Evolutionary conservation across 2,113 vertebrate species (phyloP), one percentile per base, ranked within the genome.

Genomic region (Macrotis lagotis): DNA sequence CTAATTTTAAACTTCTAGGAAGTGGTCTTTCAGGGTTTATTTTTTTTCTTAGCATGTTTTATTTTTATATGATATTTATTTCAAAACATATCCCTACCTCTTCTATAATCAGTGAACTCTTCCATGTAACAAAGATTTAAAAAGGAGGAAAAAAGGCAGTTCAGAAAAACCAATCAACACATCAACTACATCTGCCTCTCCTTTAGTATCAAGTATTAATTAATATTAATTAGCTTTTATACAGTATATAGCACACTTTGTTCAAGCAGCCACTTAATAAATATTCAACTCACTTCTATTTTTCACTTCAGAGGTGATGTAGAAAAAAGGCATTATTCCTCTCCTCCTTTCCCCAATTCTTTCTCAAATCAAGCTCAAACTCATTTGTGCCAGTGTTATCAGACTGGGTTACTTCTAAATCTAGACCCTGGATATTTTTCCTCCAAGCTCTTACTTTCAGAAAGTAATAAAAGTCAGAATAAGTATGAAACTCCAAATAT

Each of bases 401-500:
- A 91, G 66, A 96, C 37, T 91, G 90, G 31, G 89, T 94, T 95
- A 95, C 92, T 91, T 96, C 83, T 94, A 50, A 55, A 94, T 96
- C 96, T 95, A 97, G 2, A 11, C 91, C 89, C 28, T 91, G 92
- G 83, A 50, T 96, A 91, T 93, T 96, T 97, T 93, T 96, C 91
- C 93, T 95, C 91, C 50, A 96, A 96, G 19, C 66, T 83, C 91
- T 96, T 94, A 74, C 95, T 19, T 44, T 96, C 94, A 95, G 90
- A 95, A 97, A 24, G 66, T 44, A 83, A 44, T 83, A 83, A 96
- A 96, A 96, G 88, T 47, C 51, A n/a, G n/a, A n/a, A n/a, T 97
- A 97, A 96, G 91, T 88, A 97, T 96, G 96, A 97, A 96, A 55
- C 83, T 97, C 44, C 91, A 96, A 95, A 96, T 97, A 92, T 50